Percentiles rank a stretch among this genome's conserved stretches.
Evolutionary conservation across 1,140 invertebrate species (phyloP).

Genomic region (Patella vulgata): DNA sequence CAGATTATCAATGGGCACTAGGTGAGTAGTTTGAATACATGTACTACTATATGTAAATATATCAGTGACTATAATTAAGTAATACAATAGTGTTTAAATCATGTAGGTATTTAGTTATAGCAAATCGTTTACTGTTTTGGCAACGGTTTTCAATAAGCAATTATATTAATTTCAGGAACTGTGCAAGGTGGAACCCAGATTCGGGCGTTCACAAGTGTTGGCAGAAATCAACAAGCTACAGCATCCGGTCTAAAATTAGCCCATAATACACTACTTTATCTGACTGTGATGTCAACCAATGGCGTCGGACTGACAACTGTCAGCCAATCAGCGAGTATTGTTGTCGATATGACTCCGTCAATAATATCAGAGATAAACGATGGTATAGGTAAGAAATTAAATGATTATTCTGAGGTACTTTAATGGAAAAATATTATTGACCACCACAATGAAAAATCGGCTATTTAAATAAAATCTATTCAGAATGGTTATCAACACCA

Average conservation of each 20-base stretch:
- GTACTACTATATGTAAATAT: too few species aligned
- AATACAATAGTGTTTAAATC: too few species aligned
- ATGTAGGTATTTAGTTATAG: too few species aligned
- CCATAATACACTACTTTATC: constrained; percentile 33
- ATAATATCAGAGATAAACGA: constrained; percentile 32
- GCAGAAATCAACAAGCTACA: constrained; percentile 34
- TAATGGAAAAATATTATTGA: not conserved
- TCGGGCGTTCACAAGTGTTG: constrained; percentile 39
- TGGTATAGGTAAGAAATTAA: constrained; percentile 25
- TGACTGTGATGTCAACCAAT: constrained; percentile 49
- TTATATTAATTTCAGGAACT: constrained; percentile 30
- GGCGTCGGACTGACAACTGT: constrained; percentile 39
- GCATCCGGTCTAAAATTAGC: constrained; percentile 29
- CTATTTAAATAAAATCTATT: too few species aligned
- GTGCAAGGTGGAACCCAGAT: constrained; percentile 43
- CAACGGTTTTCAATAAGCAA: constrained; percentile 16
- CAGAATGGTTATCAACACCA: too few species aligned
- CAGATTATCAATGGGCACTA: constrained; percentile 44
- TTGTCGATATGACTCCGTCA: constrained; percentile 44
- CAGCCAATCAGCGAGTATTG: constrained; percentile 34
- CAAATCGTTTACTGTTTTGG: too few species aligned
- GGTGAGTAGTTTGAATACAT: too few species aligned
- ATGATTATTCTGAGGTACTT: not conserved
- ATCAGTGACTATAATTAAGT: too few species aligned
- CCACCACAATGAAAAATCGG: too few species aligned